Base-by-base conservation (phyloP, 2,797 vertebrate species). In the Decapterus maruadsi region DNA sequence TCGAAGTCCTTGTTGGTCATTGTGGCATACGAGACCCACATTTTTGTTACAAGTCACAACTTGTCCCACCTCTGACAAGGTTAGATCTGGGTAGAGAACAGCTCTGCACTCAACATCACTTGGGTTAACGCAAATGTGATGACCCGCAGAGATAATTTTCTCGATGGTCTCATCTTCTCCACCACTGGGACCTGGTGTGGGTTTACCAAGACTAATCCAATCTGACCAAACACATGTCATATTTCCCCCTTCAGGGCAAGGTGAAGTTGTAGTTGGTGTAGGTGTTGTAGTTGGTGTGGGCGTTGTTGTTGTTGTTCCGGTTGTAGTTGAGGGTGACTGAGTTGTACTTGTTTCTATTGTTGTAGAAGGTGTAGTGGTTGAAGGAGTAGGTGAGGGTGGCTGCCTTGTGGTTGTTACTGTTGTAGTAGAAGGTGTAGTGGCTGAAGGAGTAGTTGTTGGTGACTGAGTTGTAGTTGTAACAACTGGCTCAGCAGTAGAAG, bases 151-250 rank as follows among this genome's bases (percentile, higher is more conserved):
- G 8, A 34, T 75, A 12, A 90, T 75, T 1, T 55, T 65, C 53
- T 69, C 3, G 20, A 90, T 88, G 6, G 83, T 42, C 61, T 84
- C 77, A 62, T 72, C 16, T 4, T 91, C 73, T 16, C 86, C 84
- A 42, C 84, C 87, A 13, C 80, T 16, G 42, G 61, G 70, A 19
- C 79, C 85, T 40, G 51, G 0, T 48, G 85, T 82, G 22, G 83
- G 74, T 2, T 61, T 38, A 4, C 76, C 76, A 12, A 77, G 16
- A 77, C 78, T 76, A 8, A 91, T 55, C 68, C 73, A 88, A 0
- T 75, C 14, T 45, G 77, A 79, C 68, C 79, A 85, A 1, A 1
- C 7, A 78, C 82, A 82, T 20, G 3, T 56, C 46, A 57, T 8
- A 48, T 58, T 19, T 19, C 73, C 48, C 61, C 68, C 68, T 1